phyloP scores from a whole-genome alignment of 2,797 vertebrate species.

The Neosilurus hyrtlii region DNA sequence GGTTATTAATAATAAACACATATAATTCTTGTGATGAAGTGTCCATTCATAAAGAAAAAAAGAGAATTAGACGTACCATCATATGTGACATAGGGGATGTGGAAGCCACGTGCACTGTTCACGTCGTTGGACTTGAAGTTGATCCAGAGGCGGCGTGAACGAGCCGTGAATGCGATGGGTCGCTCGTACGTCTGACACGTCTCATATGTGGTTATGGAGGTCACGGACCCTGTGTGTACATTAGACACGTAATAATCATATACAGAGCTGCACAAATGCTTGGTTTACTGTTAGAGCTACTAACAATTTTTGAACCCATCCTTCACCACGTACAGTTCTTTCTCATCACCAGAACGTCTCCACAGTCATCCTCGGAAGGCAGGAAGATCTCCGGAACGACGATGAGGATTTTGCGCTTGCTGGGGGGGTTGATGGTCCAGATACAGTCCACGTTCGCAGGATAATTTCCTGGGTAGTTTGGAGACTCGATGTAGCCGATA shows the following conservation, averaged over 20 bases:
- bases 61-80: constrained; percentile 75
- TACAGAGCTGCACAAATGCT: neutral
- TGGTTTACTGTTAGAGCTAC: too few species aligned
- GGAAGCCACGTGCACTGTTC: constrained; percentile 94
- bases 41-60: neutral
- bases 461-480: constrained; percentile 97
- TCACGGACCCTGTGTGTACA: constrained; percentile 83
- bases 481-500: constrained; percentile 97
- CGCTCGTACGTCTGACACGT: constrained; percentile 97
- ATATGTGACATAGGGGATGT: constrained; percentile 97
- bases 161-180: constrained; percentile 95
- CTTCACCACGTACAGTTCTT: constrained; percentile 91
- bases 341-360: constrained; percentile 97
- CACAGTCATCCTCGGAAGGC: constrained; percentile 95
- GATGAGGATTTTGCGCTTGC: constrained; percentile 96
- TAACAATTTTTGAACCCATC: too few species aligned
- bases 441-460: constrained; percentile 91
- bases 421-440: constrained; percentile 98
- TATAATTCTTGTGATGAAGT: neutral
- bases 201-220: constrained; percentile 97
- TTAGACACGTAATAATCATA: neutral
- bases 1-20: neutral
- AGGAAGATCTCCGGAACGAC: constrained; percentile 98
- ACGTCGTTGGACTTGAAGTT: constrained; percentile 96
- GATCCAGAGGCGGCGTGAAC: constrained; percentile 95